Evolutionary conservation across 1,140 invertebrate species (phyloP), one percentile per base, ranked within the genome.

Genomic region (Hestina assimilis): DNA sequence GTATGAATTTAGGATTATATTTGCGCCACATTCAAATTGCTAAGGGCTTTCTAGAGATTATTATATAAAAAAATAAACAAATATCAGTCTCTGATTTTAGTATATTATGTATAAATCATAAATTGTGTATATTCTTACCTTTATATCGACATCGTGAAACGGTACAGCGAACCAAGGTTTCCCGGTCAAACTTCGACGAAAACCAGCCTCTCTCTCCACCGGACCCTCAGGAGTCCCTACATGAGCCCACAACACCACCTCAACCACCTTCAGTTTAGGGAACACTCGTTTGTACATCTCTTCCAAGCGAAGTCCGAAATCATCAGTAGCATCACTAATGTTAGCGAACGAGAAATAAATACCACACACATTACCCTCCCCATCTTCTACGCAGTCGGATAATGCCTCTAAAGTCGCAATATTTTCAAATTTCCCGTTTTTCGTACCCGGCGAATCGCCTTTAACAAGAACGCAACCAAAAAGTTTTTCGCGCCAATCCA

Each of bases 81-180:
- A n/a, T n/a, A n/a, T n/a, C n/a, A n/a, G n/a, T n/a, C n/a, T n/a
- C n/a, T n/a, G n/a, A n/a, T n/a, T n/a, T n/a, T n/a, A n/a, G n/a
- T 9, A 9, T 26, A 5, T 28, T 28, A 6, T 9, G n/a, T 28
- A 28, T 8, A 2, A 28, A 9, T 1, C 8, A 2, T 28, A 7
- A 2, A 8, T n/a, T 28, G 8, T 9, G n/a, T 7, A 3, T 9
- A 5, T 19, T 6, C 73, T 80, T 75, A 93, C 92, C 90, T 93
- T 93, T 45, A 90, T 90, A 51, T 93, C 92, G 40, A 93, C 92
- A 70, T 94, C 93, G 43, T 90, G 87, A 76, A 91, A 94, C 0
- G 93, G 93, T 29, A 95, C 87, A 12, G 93, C 93, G 48, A 93
- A 90, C 94, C 94, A 95, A 0, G 94, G 93, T 66, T 94, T 90